A percentile compares a stretch with the other conserved stretches of the same genome.
phyloP scores from a whole-genome alignment of 2,113 vertebrate species.

The Nibea albiflora region DNA sequence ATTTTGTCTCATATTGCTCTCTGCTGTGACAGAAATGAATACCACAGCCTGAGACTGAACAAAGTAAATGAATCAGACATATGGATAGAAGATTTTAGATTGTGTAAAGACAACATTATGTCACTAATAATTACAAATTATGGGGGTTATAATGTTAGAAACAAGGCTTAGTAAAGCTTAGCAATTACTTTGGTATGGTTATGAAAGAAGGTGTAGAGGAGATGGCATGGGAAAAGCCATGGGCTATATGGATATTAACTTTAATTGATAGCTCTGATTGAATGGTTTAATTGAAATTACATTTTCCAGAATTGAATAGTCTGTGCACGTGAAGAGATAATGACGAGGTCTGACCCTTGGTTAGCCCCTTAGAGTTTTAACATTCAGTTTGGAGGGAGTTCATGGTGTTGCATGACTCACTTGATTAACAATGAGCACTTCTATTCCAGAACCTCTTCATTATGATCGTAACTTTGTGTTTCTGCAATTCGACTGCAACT shows the following conservation, averaged over 20 bases:
- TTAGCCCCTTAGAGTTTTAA: background rate
- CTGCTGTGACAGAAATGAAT: background rate
- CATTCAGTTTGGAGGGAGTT: background rate
- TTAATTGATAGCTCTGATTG: background rate
- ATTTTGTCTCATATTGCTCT: background rate
- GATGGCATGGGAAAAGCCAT: background rate
- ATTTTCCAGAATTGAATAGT: background rate
- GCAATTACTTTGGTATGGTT: background rate
- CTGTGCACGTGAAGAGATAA: background rate
- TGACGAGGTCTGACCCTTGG: background rate
- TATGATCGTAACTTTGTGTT: background rate
- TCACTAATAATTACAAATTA: background rate
- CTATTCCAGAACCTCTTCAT: conserved; percentile 5
- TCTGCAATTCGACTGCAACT: background rate
- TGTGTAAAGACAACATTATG: background rate
- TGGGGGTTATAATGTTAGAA: background rate
- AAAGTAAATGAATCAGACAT: background rate
- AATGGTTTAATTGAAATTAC: background rate
- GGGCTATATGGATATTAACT: background rate
- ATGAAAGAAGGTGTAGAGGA: background rate
- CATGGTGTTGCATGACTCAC: background rate
- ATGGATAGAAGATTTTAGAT: background rate
- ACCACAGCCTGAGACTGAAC: background rate
- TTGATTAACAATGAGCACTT: background rate
- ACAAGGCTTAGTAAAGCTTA: background rate